These are phyloP conservation scores for human (Homo sapiens) DNA, from an alignment of 2,113 vertebrate species.

Conservation along the genomic window GRCh38 chr11:45251501-45252000, in stretches of 20 bases:
- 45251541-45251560: not conserved
- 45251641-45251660: rapidly evolving
- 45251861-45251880: not conserved
- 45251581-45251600: not conserved
- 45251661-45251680: rapidly evolving
- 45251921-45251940: not conserved
- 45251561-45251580: not conserved
- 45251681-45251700: not conserved
- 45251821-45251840: not conserved
- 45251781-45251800: not conserved
- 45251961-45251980: rapidly evolving
- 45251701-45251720: not conserved
- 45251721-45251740: not conserved
- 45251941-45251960: rapidly evolving
- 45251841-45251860: not conserved
- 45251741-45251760: not conserved
- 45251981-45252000: not conserved
- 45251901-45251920: not conserved
- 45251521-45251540: not conserved
- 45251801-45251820: not conserved
- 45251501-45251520: too few species aligned
- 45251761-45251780: rapidly evolving
- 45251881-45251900: not conserved
- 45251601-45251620: not conserved
- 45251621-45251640: not conserved